Conservation (phyloP, 2,888 invertebrate genomes). For the Reticulitermes lucifugus region DNA sequence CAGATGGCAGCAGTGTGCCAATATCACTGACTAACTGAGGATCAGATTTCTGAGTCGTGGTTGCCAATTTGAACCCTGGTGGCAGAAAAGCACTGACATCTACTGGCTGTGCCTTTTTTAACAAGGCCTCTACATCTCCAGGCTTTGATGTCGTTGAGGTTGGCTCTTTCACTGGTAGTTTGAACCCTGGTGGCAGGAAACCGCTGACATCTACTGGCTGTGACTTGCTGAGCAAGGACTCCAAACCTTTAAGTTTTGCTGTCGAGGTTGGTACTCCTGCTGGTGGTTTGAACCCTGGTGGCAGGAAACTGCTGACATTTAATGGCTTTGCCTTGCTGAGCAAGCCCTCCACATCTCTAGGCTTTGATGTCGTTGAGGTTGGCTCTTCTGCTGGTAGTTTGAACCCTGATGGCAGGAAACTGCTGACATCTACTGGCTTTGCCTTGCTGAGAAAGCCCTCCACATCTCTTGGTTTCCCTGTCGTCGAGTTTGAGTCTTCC, state of each 20-base stretch:
- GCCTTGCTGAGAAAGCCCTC: conserved; percentile 59
- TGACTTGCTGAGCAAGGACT: conserved; percentile 59
- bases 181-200: conserved; percentile 74
- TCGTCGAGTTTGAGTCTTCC: conserved; percentile 54
- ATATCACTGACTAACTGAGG: conserved; percentile 61
- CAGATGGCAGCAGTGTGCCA: conserved; percentile 73
- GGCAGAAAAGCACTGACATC: conserved; percentile 74
- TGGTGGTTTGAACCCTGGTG: conserved; percentile 73
- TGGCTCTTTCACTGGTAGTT: conserved; percentile 58
- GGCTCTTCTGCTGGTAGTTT: conserved; percentile 61
- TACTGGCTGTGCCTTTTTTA: conserved; percentile 59
- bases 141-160: conserved; percentile 14
- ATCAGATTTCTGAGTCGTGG: conserved; percentile 48
- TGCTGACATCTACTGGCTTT: conserved; percentile 66
- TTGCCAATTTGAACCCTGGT: conserved; percentile 66
- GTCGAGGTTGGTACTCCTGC: conserved; percentile 56
- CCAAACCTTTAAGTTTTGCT: conserved; percentile 52
- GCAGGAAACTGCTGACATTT: conserved; percentile 71
- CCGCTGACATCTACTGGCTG: conserved; percentile 66
- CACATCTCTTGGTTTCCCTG: conserved; percentile 50
- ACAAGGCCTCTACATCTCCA: conserved; percentile 56
- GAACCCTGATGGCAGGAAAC: conserved; percentile 74
- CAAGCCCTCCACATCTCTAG: conserved; percentile 29
- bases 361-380: background rate
- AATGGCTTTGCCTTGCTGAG: conserved; percentile 53